phyloP scores from a whole-genome alignment of 53 echinoderm and acorn worm species.

The Apostichopus leukothele region DNA sequence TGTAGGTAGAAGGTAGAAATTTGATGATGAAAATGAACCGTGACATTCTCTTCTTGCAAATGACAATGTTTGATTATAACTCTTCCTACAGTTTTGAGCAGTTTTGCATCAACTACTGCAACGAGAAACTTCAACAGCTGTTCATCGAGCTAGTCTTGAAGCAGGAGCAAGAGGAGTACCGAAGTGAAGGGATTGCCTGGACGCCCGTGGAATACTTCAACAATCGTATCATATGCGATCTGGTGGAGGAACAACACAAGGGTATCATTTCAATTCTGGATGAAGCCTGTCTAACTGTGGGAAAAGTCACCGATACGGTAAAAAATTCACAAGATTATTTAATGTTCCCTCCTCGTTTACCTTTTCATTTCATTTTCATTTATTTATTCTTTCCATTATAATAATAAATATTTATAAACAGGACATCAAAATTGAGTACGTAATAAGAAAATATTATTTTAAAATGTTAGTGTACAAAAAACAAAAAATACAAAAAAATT shows the following conservation, averaged over 20 bases:
- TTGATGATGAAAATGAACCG: no score
- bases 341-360: not conserved
- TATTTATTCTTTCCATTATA: no score
- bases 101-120: conserved; percentile 99
- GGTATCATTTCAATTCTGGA: conserved; percentile 87
- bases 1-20: no score
- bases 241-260: conserved; percentile 92
- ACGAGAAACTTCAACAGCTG: conserved; percentile 98
- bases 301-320: conserved; percentile 94
- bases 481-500: no score
- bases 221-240: conserved; percentile 95
- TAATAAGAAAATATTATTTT: no score
- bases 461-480: no score
- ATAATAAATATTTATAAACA: no score
- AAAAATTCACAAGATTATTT: not conserved
- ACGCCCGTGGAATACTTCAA: conserved; percentile 91
- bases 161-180: conserved; percentile 97
- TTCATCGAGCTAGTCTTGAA: conserved; percentile 94
- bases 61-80: not conserved
- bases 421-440: no score
- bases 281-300: conserved; percentile 94
- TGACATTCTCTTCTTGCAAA: no score
- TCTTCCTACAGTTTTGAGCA: conserved; percentile 83
- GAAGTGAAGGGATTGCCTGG: conserved; percentile 96
- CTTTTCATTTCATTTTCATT: no score